Evolutionary conservation across 2,797 vertebrate species (phyloP).

Genomic region (Cichlasoma orientale): DNA sequence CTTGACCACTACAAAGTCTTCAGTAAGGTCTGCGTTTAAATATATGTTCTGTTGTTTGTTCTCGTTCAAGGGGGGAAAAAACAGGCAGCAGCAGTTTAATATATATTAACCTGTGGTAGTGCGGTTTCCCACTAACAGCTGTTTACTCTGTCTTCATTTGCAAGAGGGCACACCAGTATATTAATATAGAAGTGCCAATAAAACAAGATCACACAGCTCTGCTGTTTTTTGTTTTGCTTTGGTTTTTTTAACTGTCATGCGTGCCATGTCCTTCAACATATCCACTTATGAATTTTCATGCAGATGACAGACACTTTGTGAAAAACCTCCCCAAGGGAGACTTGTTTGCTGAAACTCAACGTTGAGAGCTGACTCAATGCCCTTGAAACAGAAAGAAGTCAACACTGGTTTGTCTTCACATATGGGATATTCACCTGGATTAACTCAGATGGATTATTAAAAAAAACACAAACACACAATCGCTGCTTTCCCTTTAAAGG

Average conservation of each 20-base stretch:
- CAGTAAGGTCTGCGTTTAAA: neutral
- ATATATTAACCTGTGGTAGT: neutral
- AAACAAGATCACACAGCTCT: conserved; percentile 36
- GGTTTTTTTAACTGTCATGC: neutral
- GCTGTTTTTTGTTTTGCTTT: neutral
- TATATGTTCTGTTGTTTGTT: neutral
- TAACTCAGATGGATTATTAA: neutral
- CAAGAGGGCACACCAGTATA: neutral
- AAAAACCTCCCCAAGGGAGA: conserved; percentile 14
- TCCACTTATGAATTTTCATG: conserved; percentile 55
- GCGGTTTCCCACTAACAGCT: neutral
- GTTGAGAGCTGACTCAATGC: conserved; percentile 15
- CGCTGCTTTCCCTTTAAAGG: conserved; percentile 18
- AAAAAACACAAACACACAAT: neutral
- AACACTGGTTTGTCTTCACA: conserved; percentile 23
- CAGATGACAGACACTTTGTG: conserved; percentile 25
- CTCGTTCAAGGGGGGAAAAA: neutral
- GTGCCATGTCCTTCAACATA: conserved; percentile 47
- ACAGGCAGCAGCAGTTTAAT: neutral
- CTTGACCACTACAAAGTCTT: neutral
- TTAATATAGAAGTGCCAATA: conserved; percentile 30
- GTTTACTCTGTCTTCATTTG: conserved; percentile 30
- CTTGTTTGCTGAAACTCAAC: conserved; percentile 10
- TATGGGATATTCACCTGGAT: conserved; percentile 22
- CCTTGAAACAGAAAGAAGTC: conserved; percentile 45